phyloP scores from a whole-genome alignment of 64 coral and sea anemone species.

The Actinia equina region DNA sequence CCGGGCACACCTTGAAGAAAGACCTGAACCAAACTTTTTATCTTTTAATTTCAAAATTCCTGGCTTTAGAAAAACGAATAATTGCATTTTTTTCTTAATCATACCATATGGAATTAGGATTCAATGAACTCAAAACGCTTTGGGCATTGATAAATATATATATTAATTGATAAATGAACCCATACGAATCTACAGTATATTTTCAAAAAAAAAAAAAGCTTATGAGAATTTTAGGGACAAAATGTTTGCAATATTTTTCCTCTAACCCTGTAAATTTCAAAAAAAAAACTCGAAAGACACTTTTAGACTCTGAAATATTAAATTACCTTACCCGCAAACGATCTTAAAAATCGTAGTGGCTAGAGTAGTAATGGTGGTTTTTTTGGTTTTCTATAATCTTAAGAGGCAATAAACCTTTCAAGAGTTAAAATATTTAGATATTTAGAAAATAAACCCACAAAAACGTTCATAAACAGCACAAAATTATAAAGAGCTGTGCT shows the following conservation, averaged over 20 bases:
- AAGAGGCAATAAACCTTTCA: not conserved
- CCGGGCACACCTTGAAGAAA: not conserved
- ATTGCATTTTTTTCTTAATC: no score
- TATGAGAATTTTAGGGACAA: not conserved
- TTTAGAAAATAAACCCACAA: conserved; percentile 3
- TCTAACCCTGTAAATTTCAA: not conserved
- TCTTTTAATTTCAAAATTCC: no score
- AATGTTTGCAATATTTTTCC: not conserved
- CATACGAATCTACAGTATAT: no score
- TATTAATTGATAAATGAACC: no score
- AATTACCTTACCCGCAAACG: not conserved
- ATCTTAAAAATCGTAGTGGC: not conserved
- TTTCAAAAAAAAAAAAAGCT: no score
- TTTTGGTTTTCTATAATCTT: not conserved
- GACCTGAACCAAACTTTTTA: no score
- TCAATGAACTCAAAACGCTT: no score
- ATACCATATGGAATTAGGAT: no score
- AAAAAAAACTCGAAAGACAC: not conserved
- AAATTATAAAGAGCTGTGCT: not conserved
- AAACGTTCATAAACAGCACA: not conserved
- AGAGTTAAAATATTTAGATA: not conserved
- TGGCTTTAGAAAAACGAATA: not conserved
- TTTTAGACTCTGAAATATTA: not conserved
- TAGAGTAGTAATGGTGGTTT: not conserved
- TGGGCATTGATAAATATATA: no score